Percentiles rank a stretch among this genome's conserved stretches.
phyloP scores from a whole-genome alignment of 1,140 invertebrate species.

The Ephestia elutella region DNA sequence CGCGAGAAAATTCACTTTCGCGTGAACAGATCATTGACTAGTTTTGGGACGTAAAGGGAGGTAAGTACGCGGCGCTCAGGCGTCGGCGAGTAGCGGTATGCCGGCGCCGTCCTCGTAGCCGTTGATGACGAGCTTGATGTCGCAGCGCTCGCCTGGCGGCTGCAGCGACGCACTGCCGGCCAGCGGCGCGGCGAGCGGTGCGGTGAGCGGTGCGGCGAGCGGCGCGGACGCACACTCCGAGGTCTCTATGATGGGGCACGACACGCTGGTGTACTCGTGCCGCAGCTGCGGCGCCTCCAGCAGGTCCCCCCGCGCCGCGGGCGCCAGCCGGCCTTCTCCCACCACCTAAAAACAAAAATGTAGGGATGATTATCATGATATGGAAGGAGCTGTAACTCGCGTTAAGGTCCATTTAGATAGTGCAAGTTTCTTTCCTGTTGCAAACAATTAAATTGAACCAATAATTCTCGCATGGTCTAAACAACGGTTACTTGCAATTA shows the following conservation, averaged over 20 bases:
- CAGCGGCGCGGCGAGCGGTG: neutral
- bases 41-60: neutral
- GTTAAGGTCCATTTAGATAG: no score
- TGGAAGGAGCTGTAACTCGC: no score
- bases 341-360: constrained; percentile 37
- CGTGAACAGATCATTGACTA: neutral
- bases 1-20: neutral
- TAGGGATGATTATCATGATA: neutral
- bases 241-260: constrained; percentile 63
- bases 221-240: constrained; percentile 21
- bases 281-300: constrained; percentile 55
- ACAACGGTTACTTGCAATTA: no score
- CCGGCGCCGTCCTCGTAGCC: constrained; percentile 46
- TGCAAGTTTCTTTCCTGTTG: no score
- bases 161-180: constrained; percentile 8
- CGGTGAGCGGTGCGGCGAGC: neutral
- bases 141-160: constrained; percentile 30
- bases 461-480: no score
- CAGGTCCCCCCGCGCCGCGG: constrained; percentile 38
- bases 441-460: no score
- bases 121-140: constrained; percentile 58
- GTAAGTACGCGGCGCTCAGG: constrained; percentile 20
- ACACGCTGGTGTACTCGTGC: constrained; percentile 61
- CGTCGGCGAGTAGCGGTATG: constrained; percentile 60
- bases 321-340: constrained; percentile 41